phyloP scores from a whole-genome alignment of 2,888 invertebrate species.

The Spodoptera exigua region DNA sequence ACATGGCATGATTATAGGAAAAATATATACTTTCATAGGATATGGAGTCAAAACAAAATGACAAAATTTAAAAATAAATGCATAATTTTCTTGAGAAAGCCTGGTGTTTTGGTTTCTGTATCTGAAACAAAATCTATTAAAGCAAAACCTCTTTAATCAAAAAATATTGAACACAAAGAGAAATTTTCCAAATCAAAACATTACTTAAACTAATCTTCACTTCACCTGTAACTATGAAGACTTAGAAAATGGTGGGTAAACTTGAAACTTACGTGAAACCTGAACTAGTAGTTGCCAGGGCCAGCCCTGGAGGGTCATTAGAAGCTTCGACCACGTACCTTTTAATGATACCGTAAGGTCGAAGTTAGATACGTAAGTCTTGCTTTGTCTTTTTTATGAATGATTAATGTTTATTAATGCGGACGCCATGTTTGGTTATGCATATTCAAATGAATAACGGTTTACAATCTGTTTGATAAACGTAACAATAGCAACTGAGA shows the following conservation, averaged over 20 bases:
- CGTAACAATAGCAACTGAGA: conserved; percentile 60
- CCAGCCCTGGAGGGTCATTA: conserved; percentile 68
- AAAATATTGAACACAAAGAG: too few relatives aligned
- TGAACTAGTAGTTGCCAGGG: not conserved
- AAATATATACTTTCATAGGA: not conserved
- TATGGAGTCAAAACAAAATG: too few relatives aligned
- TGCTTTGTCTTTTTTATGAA: conserved; percentile 88
- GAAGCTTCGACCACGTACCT: conserved; percentile 71
- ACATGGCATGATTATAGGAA: conserved; percentile 2
- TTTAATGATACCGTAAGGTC: conserved; percentile 76
- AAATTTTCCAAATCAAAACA: too few relatives aligned
- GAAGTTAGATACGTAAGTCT: conserved; percentile 81
- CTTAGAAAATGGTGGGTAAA: not conserved
- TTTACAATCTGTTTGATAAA: conserved; percentile 60
- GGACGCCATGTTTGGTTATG: conserved; percentile 73
- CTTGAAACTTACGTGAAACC: not conserved
- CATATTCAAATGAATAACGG: conserved; percentile 77
- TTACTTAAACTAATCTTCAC: too few relatives aligned
- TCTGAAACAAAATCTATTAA: too few relatives aligned
- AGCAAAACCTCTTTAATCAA: too few relatives aligned
- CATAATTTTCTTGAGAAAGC: too few relatives aligned
- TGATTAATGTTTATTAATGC: conserved; percentile 81
- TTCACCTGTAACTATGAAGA: not conserved
- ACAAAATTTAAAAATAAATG: too few relatives aligned
- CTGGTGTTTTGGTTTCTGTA: too few relatives aligned